Percentiles rank a stretch among this genome's conserved stretches.
Evolutionary conservation across 2,888 invertebrate species (phyloP).

Genomic region (Hipparchia sbordonii): DNA sequence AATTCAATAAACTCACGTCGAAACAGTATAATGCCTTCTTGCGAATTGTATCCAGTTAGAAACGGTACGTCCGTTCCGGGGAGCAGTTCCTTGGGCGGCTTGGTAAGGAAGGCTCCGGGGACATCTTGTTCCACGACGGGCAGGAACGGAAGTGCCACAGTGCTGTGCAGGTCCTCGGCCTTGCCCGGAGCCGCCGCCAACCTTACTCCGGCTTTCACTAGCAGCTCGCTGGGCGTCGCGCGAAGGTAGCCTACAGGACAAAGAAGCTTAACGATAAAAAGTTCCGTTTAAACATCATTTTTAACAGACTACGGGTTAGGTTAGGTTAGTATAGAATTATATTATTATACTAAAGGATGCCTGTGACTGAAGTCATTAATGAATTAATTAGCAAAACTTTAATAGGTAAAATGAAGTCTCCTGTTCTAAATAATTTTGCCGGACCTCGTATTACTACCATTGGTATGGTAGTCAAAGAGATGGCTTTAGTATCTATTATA

Average conservation of each 20-base stretch:
- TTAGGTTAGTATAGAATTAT: too few species aligned
- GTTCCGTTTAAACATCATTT: too few species aligned
- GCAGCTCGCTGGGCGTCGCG: constrained; percentile 82
- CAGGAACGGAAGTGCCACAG: constrained; percentile 84
- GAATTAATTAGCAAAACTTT: too few species aligned
- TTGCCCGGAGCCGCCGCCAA: constrained; percentile 70
- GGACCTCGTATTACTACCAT: too few species aligned
- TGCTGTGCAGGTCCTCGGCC: constrained; percentile 77
- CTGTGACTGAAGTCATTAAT: too few species aligned
- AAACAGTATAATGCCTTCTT: constrained; percentile 86
- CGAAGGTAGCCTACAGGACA: constrained; percentile 75
- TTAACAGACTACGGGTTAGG: too few species aligned
- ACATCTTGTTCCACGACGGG: constrained; percentile 76
- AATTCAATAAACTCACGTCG: constrained; percentile 67
- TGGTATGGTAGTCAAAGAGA: too few species aligned
- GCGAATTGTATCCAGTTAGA: constrained; percentile 85
- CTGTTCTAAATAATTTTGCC: too few species aligned
- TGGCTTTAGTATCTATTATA: too few species aligned
- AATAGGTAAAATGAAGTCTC: too few species aligned
- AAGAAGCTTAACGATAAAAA: too few species aligned
- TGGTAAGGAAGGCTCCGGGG: constrained; percentile 79
- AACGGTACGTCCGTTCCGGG: constrained; percentile 83
- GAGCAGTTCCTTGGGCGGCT: constrained; percentile 72
- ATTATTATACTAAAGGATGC: too few species aligned
- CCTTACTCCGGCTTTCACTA: constrained; percentile 82